phyloP scores from a whole-genome alignment of 2,888 invertebrate species.

The Gortyna flavago region DNA sequence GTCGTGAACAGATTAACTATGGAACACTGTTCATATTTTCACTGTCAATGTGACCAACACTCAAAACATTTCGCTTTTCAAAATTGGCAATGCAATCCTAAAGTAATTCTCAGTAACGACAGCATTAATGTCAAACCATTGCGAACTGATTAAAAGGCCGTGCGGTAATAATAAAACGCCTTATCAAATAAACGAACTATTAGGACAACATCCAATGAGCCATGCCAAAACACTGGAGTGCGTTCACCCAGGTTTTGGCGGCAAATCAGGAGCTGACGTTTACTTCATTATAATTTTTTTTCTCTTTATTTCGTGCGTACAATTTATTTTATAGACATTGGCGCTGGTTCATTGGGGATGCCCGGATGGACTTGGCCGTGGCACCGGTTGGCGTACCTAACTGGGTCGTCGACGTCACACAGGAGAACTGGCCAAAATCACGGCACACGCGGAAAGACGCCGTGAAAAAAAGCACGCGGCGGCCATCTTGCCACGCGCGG shows the following conservation, averaged over 20 bases:
- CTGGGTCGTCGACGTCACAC: constrained; percentile 88
- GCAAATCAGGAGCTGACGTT: constrained; percentile 84
- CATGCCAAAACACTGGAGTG: constrained; percentile 89
- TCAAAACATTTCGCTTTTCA: constrained; percentile 43
- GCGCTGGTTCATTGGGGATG: constrained; percentile 89
- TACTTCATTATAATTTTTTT: constrained; percentile 88
- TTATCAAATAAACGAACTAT: constrained; percentile 86
- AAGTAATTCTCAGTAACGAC: constrained; percentile 46
- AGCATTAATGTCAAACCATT: constrained; percentile 50
- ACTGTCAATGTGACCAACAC: constrained; percentile 52
- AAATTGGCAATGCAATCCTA: constrained; percentile 44
- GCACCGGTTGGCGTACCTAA: constrained; percentile 88
- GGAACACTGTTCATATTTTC: constrained; percentile 20
- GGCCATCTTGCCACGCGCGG: constrained; percentile 85
- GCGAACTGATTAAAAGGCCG: constrained; percentile 56
- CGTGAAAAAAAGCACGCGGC: constrained; percentile 80
- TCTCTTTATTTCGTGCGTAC: constrained; percentile 83
- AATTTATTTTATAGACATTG: constrained; percentile 91
- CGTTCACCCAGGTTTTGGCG: constrained; percentile 89
- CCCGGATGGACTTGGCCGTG: constrained; percentile 89
- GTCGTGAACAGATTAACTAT: constrained; percentile 35
- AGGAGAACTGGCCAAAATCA: constrained; percentile 88
- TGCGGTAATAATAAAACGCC: constrained; percentile 76
- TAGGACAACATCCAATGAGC: constrained; percentile 86
- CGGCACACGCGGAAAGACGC: constrained; percentile 86